A percentile compares a stretch with the other conserved stretches of the same genome.
Conservation (phyloP, 2,888 invertebrate genomes). For the Petrolisthes manimaculis region DNA sequence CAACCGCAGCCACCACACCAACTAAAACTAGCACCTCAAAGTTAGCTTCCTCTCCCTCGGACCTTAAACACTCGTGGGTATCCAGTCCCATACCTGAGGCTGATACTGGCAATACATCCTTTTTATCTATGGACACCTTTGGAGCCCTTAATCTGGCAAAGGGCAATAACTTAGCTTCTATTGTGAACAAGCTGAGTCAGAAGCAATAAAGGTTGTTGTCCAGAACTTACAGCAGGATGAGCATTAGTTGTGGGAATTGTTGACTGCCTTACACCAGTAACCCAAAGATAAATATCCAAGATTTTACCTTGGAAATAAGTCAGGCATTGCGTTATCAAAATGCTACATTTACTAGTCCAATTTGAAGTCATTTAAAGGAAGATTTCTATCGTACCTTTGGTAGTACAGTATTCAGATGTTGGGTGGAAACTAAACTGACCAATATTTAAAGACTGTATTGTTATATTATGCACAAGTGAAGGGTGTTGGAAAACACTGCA, state of each 20-base stretch:
- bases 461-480: constrained; percentile 25
- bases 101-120: constrained; percentile 32
- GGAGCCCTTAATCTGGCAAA: constrained; percentile 59
- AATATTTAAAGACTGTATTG: neutral
- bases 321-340: constrained; percentile 38
- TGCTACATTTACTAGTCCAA: constrained; percentile 51
- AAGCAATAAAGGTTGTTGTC: constrained; percentile 46
- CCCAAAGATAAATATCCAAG: constrained; percentile 43
- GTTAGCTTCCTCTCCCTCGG: constrained; percentile 47
- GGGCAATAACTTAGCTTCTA: constrained; percentile 65
- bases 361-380: constrained; percentile 36
- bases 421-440: constrained; percentile 7
- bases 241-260: constrained; percentile 15
- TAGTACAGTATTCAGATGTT: neutral
- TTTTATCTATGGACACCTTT: constrained; percentile 39
- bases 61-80: constrained; percentile 45
- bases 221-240: constrained; percentile 24
- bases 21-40: constrained; percentile 43
- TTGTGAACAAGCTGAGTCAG: constrained; percentile 65
- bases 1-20: constrained; percentile 56
- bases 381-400: constrained; percentile 36
- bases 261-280: constrained; percentile 36
- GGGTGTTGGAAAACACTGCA: neutral
- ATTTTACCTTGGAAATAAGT: constrained; percentile 17
- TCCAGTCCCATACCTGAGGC: constrained; percentile 45